These are phyloP conservation scores for Pseudomyrmex flavicornis DNA, from an alignment of 1,140 invertebrate species.

Conservation along the genomic window DNA sequence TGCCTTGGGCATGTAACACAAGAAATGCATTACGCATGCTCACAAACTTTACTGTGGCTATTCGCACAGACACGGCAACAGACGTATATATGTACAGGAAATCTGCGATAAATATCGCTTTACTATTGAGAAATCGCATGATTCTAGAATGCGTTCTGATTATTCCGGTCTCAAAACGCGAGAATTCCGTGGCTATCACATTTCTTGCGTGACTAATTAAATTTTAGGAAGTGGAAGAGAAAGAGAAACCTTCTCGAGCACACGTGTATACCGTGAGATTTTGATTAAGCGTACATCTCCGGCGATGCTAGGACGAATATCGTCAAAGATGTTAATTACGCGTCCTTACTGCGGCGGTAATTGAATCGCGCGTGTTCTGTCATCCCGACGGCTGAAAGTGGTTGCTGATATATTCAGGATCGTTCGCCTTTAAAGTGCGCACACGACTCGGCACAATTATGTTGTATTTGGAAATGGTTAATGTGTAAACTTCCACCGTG, in stretches of 20 bases:
- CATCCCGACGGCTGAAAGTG: conserved; percentile 10
- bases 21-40: background rate
- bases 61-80: background rate
- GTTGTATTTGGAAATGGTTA: conserved; percentile 10
- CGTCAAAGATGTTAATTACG: conserved; percentile 63
- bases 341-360: conserved; percentile 30
- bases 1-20: conserved; percentile 1
- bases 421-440: conserved; percentile 20
- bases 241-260: background rate
- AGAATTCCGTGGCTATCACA: conserved; percentile 22
- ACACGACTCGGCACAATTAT: conserved; percentile 7
- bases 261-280: background rate
- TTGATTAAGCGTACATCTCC: conserved; percentile 16
- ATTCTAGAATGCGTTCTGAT: conserved; percentile 36
- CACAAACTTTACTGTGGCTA: background rate
- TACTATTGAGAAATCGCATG: conserved; percentile 27
- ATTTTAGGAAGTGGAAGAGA: background rate
- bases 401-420: conserved; percentile 10
- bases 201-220: conserved; percentile 43
- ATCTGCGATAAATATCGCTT: background rate
- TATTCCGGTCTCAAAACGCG: conserved; percentile 3
- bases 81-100: background rate
- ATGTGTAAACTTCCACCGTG: conserved; percentile 22
- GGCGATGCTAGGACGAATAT: conserved; percentile 26
- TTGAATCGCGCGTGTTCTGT: conserved; percentile 49